These are phyloP conservation scores for Sicus ferrugineus DNA, from an alignment of 2,888 invertebrate genomes.

Conservation along the genomic window DNA sequence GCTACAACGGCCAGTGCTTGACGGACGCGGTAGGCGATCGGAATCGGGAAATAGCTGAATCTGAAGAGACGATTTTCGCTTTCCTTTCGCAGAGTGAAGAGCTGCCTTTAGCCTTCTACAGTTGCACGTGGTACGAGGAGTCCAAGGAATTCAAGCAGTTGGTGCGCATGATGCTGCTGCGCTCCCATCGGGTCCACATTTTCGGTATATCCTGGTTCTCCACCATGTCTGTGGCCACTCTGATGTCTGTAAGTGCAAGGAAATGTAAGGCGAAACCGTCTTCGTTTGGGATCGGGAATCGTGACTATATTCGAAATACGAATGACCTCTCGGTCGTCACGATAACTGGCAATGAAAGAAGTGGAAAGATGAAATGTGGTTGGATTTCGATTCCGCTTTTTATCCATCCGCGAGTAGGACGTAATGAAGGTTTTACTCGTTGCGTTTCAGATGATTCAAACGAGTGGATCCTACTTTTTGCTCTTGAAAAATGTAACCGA, in stretches of 20 bases:
- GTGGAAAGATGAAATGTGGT: too few relatives aligned
- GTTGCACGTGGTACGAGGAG: slow-evolving; percentile 54
- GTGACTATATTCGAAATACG: too few relatives aligned
- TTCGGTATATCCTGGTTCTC: slow-evolving; percentile 57
- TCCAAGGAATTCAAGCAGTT: slow-evolving; percentile 50
- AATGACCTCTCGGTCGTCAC: too few relatives aligned
- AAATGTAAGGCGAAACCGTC: too few relatives aligned
- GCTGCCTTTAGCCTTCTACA: slow-evolving; percentile 52
- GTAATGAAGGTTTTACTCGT: not conserved
- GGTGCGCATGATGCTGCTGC: slow-evolving; percentile 55
- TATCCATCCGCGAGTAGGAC: not conserved
- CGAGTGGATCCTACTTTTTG: slow-evolving; percentile 57
- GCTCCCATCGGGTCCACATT: slow-evolving; percentile 47
- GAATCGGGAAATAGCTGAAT: not conserved
- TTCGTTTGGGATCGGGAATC: too few relatives aligned
- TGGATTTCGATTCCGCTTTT: not conserved
- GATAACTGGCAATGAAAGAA: too few relatives aligned
- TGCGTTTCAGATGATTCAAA: slow-evolving; percentile 52
- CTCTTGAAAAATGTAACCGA: slow-evolving; percentile 51
- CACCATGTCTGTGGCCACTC: slow-evolving; percentile 55
- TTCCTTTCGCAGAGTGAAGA: slow-evolving; percentile 45
- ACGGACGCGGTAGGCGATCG: slow-evolving; percentile 32
- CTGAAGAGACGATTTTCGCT: not conserved
- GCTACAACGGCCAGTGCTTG: slow-evolving; percentile 56
- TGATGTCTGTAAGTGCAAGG: slow-evolving; percentile 51